Conservation (phyloP, 2,888 invertebrate species). For the Chesias legatella region DNA sequence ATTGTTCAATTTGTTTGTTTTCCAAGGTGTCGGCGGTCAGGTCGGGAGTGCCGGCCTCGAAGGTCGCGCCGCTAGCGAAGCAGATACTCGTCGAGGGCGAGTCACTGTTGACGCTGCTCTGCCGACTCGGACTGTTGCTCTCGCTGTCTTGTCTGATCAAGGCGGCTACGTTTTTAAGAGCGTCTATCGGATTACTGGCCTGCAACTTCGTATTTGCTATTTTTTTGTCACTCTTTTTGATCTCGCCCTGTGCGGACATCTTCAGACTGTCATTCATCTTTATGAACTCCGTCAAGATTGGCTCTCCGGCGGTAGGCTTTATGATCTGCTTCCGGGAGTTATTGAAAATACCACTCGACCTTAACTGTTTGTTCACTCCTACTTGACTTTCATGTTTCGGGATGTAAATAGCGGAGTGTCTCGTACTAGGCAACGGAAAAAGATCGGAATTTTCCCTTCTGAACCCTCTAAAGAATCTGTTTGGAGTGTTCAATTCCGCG, state of each 20-base stretch:
- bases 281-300: constrained; percentile 85
- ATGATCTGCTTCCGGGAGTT: constrained; percentile 82
- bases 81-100: constrained; percentile 70
- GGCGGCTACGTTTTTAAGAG: constrained; percentile 67
- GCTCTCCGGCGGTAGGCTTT: constrained; percentile 80
- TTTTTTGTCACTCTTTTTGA: constrained; percentile 56
- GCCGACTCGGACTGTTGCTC: constrained; percentile 57
- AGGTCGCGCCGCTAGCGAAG: constrained; percentile 54
- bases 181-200: constrained; percentile 63
- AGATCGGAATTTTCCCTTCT: constrained; percentile 92
- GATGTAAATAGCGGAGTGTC: constrained; percentile 87
- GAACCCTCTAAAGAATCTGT: constrained; percentile 88
- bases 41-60: constrained; percentile 64
- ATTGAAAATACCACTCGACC: constrained; percentile 86
- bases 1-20: constrained; percentile 38
- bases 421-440: constrained; percentile 85
- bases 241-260: constrained; percentile 65
- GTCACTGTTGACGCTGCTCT: constrained; percentile 65
- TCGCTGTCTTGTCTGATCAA: constrained; percentile 67
- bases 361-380: constrained; percentile 71
- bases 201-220: constrained; percentile 46
- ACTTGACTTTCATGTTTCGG: constrained; percentile 77
- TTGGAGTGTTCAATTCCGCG: constrained; percentile 85
- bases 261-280: constrained; percentile 78
- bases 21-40: constrained; percentile 60